Conservation (phyloP, 2,797 vertebrate species). For the Oceanodroma leucorhoa region DNA sequence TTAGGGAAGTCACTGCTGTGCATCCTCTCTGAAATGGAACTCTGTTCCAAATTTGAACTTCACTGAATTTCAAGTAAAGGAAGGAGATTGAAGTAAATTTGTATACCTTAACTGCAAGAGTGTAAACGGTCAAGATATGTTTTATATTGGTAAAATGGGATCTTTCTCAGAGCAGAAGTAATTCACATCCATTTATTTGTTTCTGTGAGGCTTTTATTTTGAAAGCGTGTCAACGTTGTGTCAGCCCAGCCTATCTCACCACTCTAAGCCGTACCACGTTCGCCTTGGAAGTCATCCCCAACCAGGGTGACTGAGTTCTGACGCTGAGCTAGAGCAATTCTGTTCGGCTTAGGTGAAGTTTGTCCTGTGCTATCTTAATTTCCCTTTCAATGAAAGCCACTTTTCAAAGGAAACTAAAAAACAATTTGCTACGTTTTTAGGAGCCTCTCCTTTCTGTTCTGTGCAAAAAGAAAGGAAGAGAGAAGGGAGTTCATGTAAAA, state of each 20-base stretch:
- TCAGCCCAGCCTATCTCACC: not conserved
- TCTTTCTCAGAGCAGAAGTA: not conserved
- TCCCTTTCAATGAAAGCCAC: not conserved
- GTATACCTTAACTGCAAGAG: not conserved
- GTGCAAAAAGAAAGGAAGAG: not conserved
- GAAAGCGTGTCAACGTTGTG: not conserved
- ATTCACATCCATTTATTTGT: not conserved
- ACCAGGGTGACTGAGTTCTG: not conserved
- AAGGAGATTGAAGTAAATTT: not conserved
- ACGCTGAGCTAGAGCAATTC: not conserved
- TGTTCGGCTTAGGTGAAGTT: not conserved
- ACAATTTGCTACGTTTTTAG: not conserved
- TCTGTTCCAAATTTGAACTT: not conserved
- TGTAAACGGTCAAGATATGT: rapidly evolving
- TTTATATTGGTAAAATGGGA: not conserved
- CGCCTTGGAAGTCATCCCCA: not conserved
- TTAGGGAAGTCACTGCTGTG: not conserved
- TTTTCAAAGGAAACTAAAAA: not conserved
- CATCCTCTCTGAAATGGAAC: not conserved
- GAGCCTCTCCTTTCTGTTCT: not conserved
- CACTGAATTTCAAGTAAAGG: not conserved
- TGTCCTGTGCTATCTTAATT: not conserved
- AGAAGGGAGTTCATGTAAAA: not conserved
- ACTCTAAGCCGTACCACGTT: not conserved
- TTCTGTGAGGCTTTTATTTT: not conserved